These are phyloP conservation scores for Platichthys stellatus DNA, from an alignment of 2,113 vertebrate species.

Conservation along the genomic window DNA sequence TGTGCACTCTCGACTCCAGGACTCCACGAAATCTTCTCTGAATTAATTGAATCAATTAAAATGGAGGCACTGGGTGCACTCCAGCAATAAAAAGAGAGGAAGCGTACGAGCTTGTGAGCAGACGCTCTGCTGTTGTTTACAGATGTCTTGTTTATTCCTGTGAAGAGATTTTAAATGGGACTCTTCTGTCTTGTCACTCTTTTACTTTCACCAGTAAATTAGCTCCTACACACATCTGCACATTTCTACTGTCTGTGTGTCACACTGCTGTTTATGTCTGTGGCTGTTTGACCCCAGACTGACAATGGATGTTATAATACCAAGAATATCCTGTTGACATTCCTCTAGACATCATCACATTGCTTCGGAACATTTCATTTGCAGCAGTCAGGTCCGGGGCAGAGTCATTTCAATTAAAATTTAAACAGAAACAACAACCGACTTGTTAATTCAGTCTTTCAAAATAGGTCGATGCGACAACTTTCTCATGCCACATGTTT, in stretches of 20 bases:
- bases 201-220: slow-evolving; percentile 7
- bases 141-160: slow-evolving; percentile 47
- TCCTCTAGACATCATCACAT: slow-evolving; percentile 30
- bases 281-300: slow-evolving; percentile 17
- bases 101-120: slow-evolving; percentile 37
- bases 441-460: slow-evolving; percentile 15
- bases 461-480: slow-evolving; percentile 38
- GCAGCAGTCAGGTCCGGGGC: slow-evolving; percentile 4
- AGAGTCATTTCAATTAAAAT: slow-evolving; percentile 43
- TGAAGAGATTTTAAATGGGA: slow-evolving; percentile 32
- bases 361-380: slow-evolving; percentile 48
- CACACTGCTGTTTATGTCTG: neutral
- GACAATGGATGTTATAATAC: slow-evolving; percentile 27
- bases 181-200: slow-evolving; percentile 17
- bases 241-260: slow-evolving; percentile 20
- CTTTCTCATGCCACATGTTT: slow-evolving; percentile 50
- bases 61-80: slow-evolving; percentile 50
- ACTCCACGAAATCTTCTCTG: slow-evolving; percentile 66
- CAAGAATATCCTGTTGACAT: slow-evolving; percentile 6
- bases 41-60: slow-evolving; percentile 77
- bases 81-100: slow-evolving; percentile 44
- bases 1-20: slow-evolving; percentile 66
- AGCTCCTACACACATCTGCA: neutral
- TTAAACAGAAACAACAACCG: slow-evolving; percentile 14
- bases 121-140: slow-evolving; percentile 54